phyloP scores from a whole-genome alignment of 2,797 vertebrate species.

The Setipinna tenuifilis region DNA sequence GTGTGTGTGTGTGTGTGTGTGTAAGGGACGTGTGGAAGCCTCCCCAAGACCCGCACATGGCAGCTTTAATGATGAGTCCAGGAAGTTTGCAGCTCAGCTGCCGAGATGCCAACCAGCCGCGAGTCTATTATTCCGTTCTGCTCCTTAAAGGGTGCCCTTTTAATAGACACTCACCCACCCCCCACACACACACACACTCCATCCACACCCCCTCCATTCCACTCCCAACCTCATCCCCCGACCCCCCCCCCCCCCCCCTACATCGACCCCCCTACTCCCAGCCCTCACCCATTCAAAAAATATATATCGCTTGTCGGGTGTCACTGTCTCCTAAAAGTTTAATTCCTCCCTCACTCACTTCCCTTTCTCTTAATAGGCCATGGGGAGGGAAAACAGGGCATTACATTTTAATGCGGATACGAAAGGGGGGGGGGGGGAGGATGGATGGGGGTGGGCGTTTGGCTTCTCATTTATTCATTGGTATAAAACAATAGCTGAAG shows the following conservation, averaged over 20 bases:
- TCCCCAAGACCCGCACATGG: conserved; percentile 74
- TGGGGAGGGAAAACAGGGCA: conserved; percentile 69
- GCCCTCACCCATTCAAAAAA: too few species aligned
- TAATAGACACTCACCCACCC: conserved; percentile 72
- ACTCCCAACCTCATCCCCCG: too few species aligned
- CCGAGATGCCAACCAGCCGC: conserved; percentile 59
- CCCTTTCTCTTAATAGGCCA: conserved; percentile 65
- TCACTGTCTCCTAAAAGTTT: conserved; percentile 74
- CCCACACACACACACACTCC: conserved; percentile 54
- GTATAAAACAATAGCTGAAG: conserved; percentile 35
- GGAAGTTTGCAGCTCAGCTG: conserved; percentile 53
- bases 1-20: too few species aligned
- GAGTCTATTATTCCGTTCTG: conserved; percentile 75
- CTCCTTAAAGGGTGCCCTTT: conserved; percentile 66
- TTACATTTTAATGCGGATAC: conserved; percentile 73
- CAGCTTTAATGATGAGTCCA: conserved; percentile 77
- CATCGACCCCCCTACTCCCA: too few species aligned
- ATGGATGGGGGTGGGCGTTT: conserved; percentile 29
- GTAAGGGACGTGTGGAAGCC: conserved; percentile 78
- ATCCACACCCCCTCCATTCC: too few species aligned
- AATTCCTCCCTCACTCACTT: conserved; percentile 67
- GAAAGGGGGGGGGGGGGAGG: conserved; percentile 14
- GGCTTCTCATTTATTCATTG: conserved; percentile 53
- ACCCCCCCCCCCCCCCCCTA: too few species aligned
- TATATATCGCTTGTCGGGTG: conserved; percentile 55